Evolutionary conservation across 1,140 invertebrate genomes (phyloP).

Genomic region (Listronotus bonariensis): DNA sequence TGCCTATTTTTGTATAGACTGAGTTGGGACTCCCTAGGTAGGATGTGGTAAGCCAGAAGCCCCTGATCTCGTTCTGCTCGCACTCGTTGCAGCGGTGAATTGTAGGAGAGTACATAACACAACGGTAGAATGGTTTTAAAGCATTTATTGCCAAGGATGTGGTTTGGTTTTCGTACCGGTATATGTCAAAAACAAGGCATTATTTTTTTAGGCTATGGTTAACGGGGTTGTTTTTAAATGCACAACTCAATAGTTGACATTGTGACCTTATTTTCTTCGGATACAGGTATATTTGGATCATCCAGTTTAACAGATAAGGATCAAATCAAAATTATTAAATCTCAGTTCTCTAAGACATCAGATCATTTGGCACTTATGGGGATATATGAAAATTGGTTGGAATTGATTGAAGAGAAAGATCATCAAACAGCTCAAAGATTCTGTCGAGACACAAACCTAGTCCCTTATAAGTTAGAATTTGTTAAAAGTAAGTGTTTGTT

Average conservation of each 20-base stretch:
- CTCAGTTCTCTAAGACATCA: conserved; percentile 40
- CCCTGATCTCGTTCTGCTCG: too few species aligned
- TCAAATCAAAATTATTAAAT: conserved; percentile 40
- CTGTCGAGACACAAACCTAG: conserved; percentile 43
- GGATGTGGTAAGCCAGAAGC: too few species aligned
- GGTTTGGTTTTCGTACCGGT: too few species aligned
- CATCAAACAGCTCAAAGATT: conserved; percentile 32
- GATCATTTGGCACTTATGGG: conserved; percentile 53
- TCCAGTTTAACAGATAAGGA: conserved; percentile 42
- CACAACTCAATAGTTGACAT: conserved; percentile 54
- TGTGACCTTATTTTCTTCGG: conserved; percentile 49
- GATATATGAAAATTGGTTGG: conserved; percentile 50
- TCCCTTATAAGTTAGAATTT: conserved; percentile 46
- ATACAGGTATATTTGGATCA: conserved; percentile 47
- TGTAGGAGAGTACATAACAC: too few species aligned
- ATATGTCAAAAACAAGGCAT: conserved; percentile 5
- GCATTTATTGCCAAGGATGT: too few species aligned
- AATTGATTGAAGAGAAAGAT: conserved; percentile 41
- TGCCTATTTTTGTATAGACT: too few species aligned
- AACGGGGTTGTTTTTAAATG: conserved; percentile 63
- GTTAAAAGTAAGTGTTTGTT: conserved; percentile 46
- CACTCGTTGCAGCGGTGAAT: too few species aligned
- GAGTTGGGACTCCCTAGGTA: too few species aligned
- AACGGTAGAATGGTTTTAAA: too few species aligned
- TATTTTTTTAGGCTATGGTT: conserved; percentile 55